phyloP scores from a whole-genome alignment of 2,888 invertebrate genomes.

The Lithophane semibrunnea region DNA sequence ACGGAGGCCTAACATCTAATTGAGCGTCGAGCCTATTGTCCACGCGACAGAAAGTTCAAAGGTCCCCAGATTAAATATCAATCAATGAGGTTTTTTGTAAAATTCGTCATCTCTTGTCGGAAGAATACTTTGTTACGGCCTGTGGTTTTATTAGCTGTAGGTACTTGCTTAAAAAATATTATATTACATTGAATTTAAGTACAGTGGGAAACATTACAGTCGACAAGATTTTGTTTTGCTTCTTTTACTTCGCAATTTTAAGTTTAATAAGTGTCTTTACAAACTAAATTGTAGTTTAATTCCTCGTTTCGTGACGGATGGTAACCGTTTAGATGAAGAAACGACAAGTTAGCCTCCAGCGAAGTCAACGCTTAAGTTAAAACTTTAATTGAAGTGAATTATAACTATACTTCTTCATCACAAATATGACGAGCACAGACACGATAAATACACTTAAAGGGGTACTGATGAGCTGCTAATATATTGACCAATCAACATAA shows the following conservation, averaged over 20 bases:
- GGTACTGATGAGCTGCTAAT: conserved; percentile 50
- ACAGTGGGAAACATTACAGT: conserved; percentile 24
- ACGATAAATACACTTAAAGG: conserved; percentile 38
- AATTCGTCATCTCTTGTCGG: conserved; percentile 71
- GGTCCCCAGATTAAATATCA: conserved; percentile 80
- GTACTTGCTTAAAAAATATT: conserved; percentile 24
- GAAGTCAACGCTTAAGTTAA: conserved; percentile 16
- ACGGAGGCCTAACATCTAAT: conserved; percentile 76
- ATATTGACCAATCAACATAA: conserved; percentile 52
- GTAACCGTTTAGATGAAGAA: conserved; percentile 26
- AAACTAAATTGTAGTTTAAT: conserved; percentile 21
- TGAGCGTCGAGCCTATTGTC: conserved; percentile 80
- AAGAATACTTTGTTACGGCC: conserved; percentile 52
- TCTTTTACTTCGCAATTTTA: conserved; percentile 12
- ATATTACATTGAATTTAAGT: conserved; percentile 44
- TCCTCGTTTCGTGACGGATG: conserved; percentile 14
- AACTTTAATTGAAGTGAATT: conserved; percentile 44
- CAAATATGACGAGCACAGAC: conserved; percentile 22
- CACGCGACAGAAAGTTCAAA: conserved; percentile 80
- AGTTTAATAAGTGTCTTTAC: conserved; percentile 4
- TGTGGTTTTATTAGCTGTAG: conserved; percentile 38
- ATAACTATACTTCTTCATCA: conserved; percentile 28
- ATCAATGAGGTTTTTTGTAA: conserved; percentile 72
- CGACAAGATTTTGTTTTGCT: neutral
- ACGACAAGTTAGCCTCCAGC: conserved; percentile 25